phyloP scores from a whole-genome alignment of 2,113 vertebrate genomes.

The Formicarius rufipectus region DNA sequence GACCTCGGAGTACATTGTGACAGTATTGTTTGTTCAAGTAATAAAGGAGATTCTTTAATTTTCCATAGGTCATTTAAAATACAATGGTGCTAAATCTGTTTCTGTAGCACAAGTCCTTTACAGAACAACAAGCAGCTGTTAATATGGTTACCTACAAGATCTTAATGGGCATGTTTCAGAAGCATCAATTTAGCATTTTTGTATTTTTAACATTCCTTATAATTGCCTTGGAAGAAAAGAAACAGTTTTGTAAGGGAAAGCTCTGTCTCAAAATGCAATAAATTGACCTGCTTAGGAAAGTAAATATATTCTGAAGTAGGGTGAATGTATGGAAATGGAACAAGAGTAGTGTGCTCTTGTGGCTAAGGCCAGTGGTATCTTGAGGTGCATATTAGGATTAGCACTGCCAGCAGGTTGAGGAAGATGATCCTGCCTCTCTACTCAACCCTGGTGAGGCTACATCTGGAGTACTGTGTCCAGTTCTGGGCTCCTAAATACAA shows the following conservation, averaged over 20 bases:
- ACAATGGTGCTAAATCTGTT: conserved; percentile 58
- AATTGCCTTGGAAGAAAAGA: not conserved
- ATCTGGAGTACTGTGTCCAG: not conserved
- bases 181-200: conserved; percentile 10
- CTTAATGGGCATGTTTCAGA: not conserved
- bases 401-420: not conserved
- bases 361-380: not conserved
- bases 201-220: not conserved
- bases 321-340: not conserved
- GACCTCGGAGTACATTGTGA: conserved; percentile 51
- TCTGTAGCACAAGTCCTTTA: conserved; percentile 46
- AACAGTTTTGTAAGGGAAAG: not conserved
- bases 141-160: conserved; percentile 12
- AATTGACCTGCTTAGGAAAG: not conserved
- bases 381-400: not conserved
- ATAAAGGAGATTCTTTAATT: conserved; percentile 52
- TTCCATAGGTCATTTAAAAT: conserved; percentile 57
- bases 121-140: conserved; percentile 38
- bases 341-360: not conserved
- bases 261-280: not conserved
- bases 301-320: not conserved
- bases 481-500: not conserved
- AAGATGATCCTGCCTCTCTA: not conserved
- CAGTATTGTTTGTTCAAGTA: conserved; percentile 48
- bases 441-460: not conserved